Evolutionary conservation across 2,113 vertebrate species (phyloP).

Genomic region (Bufo bufo): DNA sequence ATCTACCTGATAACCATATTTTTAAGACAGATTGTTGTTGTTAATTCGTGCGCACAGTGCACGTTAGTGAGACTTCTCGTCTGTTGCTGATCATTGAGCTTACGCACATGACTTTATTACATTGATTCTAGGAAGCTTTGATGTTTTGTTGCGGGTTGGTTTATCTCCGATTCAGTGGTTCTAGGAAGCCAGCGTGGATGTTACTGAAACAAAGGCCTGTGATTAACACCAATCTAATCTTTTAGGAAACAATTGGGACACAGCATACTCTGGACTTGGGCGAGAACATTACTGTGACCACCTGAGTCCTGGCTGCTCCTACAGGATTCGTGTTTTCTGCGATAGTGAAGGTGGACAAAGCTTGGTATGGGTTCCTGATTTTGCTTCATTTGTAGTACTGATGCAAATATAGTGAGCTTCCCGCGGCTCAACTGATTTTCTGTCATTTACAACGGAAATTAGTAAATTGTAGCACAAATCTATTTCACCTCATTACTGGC

Average conservation of each 20-base stretch:
- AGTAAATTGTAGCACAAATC: no score
- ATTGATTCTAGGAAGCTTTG: constrained; percentile 66
- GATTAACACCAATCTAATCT: constrained; percentile 55
- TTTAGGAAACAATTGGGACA: constrained; percentile 87
- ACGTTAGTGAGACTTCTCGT: constrained; percentile 58
- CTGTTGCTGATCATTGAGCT: constrained; percentile 58
- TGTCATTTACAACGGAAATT: no score
- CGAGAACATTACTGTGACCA: constrained; percentile 89
- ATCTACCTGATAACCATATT: constrained; percentile 62
- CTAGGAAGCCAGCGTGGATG: constrained; percentile 59
- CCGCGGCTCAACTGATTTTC: no score
- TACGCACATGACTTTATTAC: constrained; percentile 48
- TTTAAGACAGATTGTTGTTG: constrained; percentile 63
- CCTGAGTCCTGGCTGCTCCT: constrained; percentile 86
- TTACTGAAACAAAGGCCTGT: constrained; percentile 56
- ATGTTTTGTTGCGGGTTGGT: constrained; percentile 43
- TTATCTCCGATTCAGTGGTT: constrained; percentile 60
- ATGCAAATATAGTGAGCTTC: neutral
- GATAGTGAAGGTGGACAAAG: constrained; percentile 94
- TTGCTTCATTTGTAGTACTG: neutral
- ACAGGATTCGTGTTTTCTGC: constrained; percentile 87
- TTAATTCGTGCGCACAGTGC: constrained; percentile 55
- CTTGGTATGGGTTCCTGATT: constrained; percentile 75
- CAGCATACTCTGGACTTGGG: constrained; percentile 84
- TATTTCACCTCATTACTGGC: no score